A percentile compares a stretch with the other conserved stretches of the same genome.
These are phyloP conservation scores for Etia nguti DNA, from an alignment of 2,113 vertebrate species.

Conservation along the genomic window DNA sequence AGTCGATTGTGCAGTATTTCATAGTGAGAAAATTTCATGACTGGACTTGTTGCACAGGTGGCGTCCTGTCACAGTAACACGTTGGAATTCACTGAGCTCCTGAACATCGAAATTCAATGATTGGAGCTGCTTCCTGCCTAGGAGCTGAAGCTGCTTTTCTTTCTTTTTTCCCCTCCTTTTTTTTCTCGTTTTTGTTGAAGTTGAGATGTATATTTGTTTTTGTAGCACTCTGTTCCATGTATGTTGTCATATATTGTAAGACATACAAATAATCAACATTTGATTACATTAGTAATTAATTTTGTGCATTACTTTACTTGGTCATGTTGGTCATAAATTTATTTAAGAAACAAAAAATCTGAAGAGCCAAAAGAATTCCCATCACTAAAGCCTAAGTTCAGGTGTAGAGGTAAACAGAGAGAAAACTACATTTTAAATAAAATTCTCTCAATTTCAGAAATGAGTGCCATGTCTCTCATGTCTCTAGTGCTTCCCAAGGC, in stretches of 20 bases:
- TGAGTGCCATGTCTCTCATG: fast-evolving
- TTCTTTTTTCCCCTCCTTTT: background rate
- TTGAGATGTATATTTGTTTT: too few species aligned
- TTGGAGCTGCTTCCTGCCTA: fast-evolving
- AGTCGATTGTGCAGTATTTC: background rate
- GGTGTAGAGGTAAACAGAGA: background rate
- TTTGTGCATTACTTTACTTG: background rate
- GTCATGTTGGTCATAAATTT: background rate
- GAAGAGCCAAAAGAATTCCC: background rate
- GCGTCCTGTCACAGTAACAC: too few species aligned
- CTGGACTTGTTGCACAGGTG: too few species aligned
- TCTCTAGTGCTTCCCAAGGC: background rate
- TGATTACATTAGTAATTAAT: background rate
- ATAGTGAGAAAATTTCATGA: background rate
- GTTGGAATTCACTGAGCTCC: too few species aligned
- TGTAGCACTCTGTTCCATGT: background rate
- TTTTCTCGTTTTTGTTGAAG: background rate
- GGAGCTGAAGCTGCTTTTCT: background rate
- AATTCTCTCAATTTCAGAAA: background rate
- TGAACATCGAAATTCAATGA: too few species aligned
- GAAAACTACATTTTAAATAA: background rate
- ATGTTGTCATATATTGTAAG: fast-evolving
- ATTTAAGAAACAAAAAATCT: background rate
- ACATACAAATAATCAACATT: background rate
- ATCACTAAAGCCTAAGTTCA: background rate